phyloP scores from a whole-genome alignment of 2,113 vertebrate species.

The Ammodytes marinus region DNA sequence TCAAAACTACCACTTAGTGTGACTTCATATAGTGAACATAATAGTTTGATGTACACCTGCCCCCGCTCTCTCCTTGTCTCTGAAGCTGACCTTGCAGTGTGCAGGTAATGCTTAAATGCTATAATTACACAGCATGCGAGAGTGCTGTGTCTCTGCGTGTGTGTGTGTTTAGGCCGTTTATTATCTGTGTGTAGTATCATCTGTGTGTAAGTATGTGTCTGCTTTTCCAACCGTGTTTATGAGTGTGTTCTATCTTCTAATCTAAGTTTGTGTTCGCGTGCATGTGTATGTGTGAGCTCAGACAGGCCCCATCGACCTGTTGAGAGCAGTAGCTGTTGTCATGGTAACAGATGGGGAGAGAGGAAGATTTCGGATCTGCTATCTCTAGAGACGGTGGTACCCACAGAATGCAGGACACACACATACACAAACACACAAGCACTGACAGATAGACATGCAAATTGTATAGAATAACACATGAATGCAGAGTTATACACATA shows the following conservation, averaged over 20 bases:
- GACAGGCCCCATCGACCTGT: slow-evolving; percentile 75
- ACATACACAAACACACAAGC: slow-evolving; percentile 4
- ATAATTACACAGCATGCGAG: slow-evolving; percentile 61
- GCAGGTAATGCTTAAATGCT: slow-evolving; percentile 63
- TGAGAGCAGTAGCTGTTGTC: slow-evolving; percentile 80
- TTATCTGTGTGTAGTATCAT: slow-evolving; percentile 34
- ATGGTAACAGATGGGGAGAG: slow-evolving; percentile 79
- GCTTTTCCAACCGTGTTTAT: slow-evolving; percentile 19
- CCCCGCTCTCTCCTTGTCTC: slow-evolving; percentile 28
- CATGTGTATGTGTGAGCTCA: slow-evolving; percentile 42
- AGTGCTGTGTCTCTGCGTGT: slow-evolving; percentile 11
- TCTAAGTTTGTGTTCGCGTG: slow-evolving; percentile 36
- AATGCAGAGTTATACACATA: slow-evolving; percentile 10
- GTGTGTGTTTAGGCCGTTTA: slow-evolving; percentile 21
- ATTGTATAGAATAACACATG: slow-evolving; percentile 14
- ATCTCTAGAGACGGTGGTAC: slow-evolving; percentile 61
- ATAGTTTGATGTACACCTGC: slow-evolving; percentile 24
- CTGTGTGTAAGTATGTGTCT: slow-evolving; percentile 13
- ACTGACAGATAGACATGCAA: neutral
- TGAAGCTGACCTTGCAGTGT: slow-evolving; percentile 61
- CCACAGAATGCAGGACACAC: slow-evolving; percentile 41
- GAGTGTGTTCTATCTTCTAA: slow-evolving; percentile 16
- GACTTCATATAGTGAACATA: slow-evolving; percentile 54
- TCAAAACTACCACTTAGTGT: slow-evolving; percentile 45
- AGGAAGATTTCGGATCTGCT: slow-evolving; percentile 67